Evolutionary conservation across 2,797 vertebrate genomes (phyloP).

Genomic region (Hyperoplus immaculatus): DNA sequence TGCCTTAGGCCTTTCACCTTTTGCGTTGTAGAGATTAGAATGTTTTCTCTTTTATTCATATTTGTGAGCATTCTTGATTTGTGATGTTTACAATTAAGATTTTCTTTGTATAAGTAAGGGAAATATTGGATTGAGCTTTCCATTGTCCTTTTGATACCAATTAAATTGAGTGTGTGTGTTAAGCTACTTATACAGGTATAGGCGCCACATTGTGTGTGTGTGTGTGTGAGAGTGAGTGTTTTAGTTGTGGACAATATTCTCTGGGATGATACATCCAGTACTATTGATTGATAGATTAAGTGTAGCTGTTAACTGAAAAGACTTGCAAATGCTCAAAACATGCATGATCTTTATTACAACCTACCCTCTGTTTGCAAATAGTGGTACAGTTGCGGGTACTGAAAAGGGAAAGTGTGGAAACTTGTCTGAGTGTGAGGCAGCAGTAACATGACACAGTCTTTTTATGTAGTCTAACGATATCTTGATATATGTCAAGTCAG

Average conservation of each 20-base stretch:
- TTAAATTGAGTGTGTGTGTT: conserved; percentile 8
- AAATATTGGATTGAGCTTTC: neutral
- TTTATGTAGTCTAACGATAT: too few relatives aligned
- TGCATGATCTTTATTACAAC: conserved; percentile 85
- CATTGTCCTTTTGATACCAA: neutral
- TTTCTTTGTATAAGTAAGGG: neutral
- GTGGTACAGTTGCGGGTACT: conserved; percentile 38
- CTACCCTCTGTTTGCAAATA: conserved; percentile 82
- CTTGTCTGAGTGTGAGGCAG: conserved; percentile 17
- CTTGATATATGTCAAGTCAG: neutral
- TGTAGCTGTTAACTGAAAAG: conserved; percentile 88
- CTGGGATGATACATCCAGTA: neutral
- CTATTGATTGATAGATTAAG: conserved; percentile 25
- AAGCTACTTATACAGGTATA: neutral
- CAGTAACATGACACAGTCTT: conserved; percentile 17
- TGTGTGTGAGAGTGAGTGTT: neutral
- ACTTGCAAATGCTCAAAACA: conserved; percentile 89
- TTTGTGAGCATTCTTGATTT: conserved; percentile 6
- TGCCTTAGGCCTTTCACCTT: conserved; percentile 2
- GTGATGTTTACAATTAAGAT: neutral
- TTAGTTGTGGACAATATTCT: neutral
- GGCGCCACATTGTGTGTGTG: neutral
- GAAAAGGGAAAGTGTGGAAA: conserved; percentile 13
- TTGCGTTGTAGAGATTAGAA: neutral
- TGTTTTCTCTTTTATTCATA: too few relatives aligned